Base-by-base conservation (phyloP, 2,888 invertebrate genomes). In the Oeneis ivallda region DNA sequence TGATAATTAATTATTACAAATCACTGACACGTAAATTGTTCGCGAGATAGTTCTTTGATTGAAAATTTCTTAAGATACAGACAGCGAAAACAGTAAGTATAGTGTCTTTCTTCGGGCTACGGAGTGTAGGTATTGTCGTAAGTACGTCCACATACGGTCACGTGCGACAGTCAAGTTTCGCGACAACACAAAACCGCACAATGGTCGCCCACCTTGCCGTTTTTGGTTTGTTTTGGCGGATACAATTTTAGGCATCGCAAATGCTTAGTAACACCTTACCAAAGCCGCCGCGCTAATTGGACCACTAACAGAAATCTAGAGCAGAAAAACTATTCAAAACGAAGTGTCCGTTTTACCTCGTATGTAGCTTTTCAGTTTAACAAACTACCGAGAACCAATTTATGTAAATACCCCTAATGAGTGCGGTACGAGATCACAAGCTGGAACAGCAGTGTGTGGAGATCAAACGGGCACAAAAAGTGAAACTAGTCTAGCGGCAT, bases 1-100 rank as follows among this genome's bases (percentile, higher is more conserved):
- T 86, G 86, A 81, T 87, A 89, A 90, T 92, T 89, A 90, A 92
- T 92, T 89, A 89, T 86, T 82, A 86, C 87, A 86, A 87, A 89
- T 89, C 84, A 83, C 80, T 77, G 77, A 78, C 50, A 62, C 56
- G 60, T 57, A 85, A 85, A 87, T 86, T 84, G 86, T 81, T 81
- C 62, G 80, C 75, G 81, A 84, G 85, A 87, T 83, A 82, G 81
- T 79, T 76, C 79, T 81, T 79, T 76, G 79, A 75, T 79, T 69
- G 67, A 72, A 73, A 66, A 72, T 76, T 78, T 79, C 75, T 76
- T 76, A 78, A 78, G 73, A 69, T 39, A 41, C 10, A n/a, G 49
- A 26, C 19, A 54, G 50, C 61, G 52, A 50, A 49, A 49, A 57
- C 60, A 7, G 37, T 49, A 15, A 7, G 37, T 49, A 15, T 26